phyloP scores from a whole-genome alignment of 2,888 invertebrate species.

The Galerucella calmariensis region DNA sequence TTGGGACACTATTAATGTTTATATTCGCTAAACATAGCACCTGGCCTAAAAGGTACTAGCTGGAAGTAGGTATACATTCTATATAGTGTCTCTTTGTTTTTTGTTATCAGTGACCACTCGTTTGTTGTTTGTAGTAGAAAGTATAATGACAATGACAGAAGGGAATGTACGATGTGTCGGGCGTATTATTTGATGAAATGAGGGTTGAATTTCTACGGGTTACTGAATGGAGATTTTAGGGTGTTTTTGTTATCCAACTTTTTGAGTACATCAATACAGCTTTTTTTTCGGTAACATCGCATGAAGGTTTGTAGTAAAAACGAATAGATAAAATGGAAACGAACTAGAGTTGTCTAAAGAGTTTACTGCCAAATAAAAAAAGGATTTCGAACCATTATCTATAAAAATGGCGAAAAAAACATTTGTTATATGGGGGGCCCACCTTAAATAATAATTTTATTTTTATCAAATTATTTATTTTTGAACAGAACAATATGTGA shows the following conservation, averaged over 20 bases:
- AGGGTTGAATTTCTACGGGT: slow-evolving; percentile 3
- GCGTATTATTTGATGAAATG: slow-evolving; percentile 4
- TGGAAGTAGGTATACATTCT: neutral
- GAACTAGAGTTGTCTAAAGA: neutral
- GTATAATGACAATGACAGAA: slow-evolving; percentile 11
- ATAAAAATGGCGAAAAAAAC: too few relatives aligned
- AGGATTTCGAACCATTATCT: too few relatives aligned
- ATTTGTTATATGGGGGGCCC: too few relatives aligned
- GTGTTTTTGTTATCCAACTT: slow-evolving; percentile 1
- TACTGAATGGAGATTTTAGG: neutral
- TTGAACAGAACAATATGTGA: too few relatives aligned
- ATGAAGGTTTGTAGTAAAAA: neutral
- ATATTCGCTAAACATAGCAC: neutral
- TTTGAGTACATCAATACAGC: neutral
- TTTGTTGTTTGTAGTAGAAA: neutral
- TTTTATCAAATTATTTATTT: too few relatives aligned
- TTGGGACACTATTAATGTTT: neutral
- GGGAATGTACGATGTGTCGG: neutral
- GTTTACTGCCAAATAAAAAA: neutral
- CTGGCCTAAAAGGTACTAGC: neutral
- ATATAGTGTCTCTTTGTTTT: slow-evolving; percentile 17
- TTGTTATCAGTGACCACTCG: slow-evolving; percentile 10
- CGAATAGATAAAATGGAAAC: neutral
- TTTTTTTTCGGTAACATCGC: neutral
- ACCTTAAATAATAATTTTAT: too few relatives aligned